Evolutionary conservation across 2,888 invertebrate genomes (phyloP).

Genomic region (Lycia hirtaria): DNA sequence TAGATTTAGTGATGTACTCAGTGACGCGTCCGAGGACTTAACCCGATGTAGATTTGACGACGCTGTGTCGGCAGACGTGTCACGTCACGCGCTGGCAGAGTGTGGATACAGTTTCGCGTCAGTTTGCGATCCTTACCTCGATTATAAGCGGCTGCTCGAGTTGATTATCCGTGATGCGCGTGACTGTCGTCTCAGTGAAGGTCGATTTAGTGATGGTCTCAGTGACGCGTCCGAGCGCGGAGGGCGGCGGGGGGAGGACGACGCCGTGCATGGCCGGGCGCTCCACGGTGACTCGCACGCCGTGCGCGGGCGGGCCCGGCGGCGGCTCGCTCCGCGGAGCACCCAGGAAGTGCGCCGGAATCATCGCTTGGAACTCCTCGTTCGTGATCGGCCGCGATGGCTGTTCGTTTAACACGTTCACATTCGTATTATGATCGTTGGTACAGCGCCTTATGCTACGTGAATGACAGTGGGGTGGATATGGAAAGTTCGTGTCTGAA

Average conservation of each 20-base stretch:
- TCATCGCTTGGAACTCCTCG: constrained; percentile 98
- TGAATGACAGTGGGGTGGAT: constrained; percentile 15
- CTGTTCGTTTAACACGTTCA: constrained; percentile 85
- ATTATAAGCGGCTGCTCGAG: constrained; percentile 93
- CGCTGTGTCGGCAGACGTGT: too few species aligned
- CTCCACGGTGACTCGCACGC: constrained; percentile 94
- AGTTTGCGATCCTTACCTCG: constrained; percentile 87
- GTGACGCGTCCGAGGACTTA: too few species aligned
- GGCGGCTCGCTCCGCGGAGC: constrained; percentile 61
- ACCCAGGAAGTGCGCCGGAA: constrained; percentile 94
- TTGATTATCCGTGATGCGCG: constrained; percentile 96
- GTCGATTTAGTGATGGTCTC: constrained; percentile 98
- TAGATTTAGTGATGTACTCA: too few species aligned
- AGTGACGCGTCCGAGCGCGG: constrained; percentile 93
- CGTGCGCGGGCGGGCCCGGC: constrained; percentile 66
- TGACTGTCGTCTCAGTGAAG: constrained; percentile 97
- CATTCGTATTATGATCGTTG: constrained; percentile 68
- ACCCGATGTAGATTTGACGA: too few species aligned
- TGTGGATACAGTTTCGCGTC: too few species aligned
- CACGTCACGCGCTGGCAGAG: too few species aligned
- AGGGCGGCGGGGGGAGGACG: constrained; percentile 92
- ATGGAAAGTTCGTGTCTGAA: constrained; percentile 1
- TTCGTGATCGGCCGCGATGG: constrained; percentile 94
- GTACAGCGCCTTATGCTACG: constrained; percentile 28
- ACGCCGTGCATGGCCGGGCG: constrained; percentile 87